Evolutionary conservation across 1,140 invertebrate species (phyloP).

Genomic region (Parasteatoda tepidariorum): DNA sequence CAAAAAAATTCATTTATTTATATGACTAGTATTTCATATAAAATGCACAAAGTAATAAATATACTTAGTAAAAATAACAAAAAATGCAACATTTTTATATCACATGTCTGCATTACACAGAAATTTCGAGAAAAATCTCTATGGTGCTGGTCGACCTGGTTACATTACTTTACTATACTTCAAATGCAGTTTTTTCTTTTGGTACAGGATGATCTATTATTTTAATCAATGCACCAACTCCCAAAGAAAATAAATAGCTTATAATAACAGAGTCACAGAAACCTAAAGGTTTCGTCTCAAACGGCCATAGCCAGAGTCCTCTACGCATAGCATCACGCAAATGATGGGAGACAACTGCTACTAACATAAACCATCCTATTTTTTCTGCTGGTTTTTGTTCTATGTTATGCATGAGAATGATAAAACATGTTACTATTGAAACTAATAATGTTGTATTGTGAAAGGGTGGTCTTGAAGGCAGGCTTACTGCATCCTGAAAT

Average conservation of each 20-base stretch:
- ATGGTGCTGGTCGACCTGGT: too few relatives aligned
- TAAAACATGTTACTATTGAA: slow-evolving; percentile 10
- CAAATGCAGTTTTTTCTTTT: background rate
- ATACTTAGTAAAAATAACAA: too few relatives aligned
- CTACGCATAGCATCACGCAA: slow-evolving; percentile 65
- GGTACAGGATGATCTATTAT: background rate
- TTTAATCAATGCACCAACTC: background rate
- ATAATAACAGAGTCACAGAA: slow-evolving; percentile 59
- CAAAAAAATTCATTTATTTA: too few relatives aligned
- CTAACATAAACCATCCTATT: slow-evolving; percentile 62
- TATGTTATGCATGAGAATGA: slow-evolving; percentile 20
- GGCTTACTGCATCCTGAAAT: slow-evolving; percentile 64
- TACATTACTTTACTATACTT: background rate
- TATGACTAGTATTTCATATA: too few relatives aligned
- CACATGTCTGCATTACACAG: too few relatives aligned
- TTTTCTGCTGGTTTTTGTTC: slow-evolving; percentile 7
- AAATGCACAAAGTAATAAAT: too few relatives aligned
- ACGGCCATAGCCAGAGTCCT: slow-evolving; percentile 66
- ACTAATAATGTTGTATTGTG: slow-evolving; percentile 65
- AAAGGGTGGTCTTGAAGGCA: slow-evolving; percentile 65
- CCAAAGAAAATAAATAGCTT: slow-evolving; percentile 28
- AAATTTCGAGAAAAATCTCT: too few relatives aligned
- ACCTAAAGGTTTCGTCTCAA: slow-evolving; percentile 64
- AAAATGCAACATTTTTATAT: too few relatives aligned
- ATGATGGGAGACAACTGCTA: slow-evolving; percentile 66